Evolutionary conservation across 2,797 vertebrate genomes (phyloP).

Genomic region (Neosilurus mollespiculum): DNA sequence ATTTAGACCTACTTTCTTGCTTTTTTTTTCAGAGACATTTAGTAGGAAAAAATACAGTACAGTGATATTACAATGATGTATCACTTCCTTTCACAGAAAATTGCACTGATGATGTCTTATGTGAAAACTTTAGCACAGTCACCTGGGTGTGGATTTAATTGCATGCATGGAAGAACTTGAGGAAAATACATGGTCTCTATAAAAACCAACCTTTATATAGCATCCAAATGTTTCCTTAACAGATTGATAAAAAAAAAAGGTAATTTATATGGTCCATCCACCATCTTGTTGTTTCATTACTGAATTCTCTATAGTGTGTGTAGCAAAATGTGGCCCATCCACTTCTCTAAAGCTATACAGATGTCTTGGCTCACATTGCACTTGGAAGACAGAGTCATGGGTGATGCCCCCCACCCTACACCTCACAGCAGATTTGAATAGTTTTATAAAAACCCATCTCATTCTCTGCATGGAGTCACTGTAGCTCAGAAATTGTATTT

Average conservation of each 20-base stretch:
- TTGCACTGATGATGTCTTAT: constrained; percentile 62
- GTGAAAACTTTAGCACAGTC: constrained; percentile 52
- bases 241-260: constrained; percentile 8
- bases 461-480: constrained; percentile 66
- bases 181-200: neutral
- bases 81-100: constrained; percentile 67
- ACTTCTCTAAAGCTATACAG: constrained; percentile 67
- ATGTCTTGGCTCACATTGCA: constrained; percentile 75
- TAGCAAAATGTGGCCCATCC: constrained; percentile 40
- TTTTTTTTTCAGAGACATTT: neutral
- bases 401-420: constrained; percentile 45
- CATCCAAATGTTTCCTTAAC: neutral
- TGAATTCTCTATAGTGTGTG: constrained; percentile 31
- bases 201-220: neutral
- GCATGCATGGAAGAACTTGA: constrained; percentile 54
- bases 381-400: constrained; percentile 66
- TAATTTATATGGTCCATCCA: constrained; percentile 33
- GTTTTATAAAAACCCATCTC: constrained; percentile 67
- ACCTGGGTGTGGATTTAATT: constrained; percentile 67
- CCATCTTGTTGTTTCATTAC: constrained; percentile 20
- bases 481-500: constrained; percentile 59
- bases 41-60: neutral
- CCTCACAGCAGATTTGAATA: constrained; percentile 67
- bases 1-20: neutral
- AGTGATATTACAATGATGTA: constrained; percentile 58